These are phyloP conservation scores for Oncorhynchus mykiss DNA, from an alignment of 2,113 vertebrate species.

Conservation along the genomic window DNA sequence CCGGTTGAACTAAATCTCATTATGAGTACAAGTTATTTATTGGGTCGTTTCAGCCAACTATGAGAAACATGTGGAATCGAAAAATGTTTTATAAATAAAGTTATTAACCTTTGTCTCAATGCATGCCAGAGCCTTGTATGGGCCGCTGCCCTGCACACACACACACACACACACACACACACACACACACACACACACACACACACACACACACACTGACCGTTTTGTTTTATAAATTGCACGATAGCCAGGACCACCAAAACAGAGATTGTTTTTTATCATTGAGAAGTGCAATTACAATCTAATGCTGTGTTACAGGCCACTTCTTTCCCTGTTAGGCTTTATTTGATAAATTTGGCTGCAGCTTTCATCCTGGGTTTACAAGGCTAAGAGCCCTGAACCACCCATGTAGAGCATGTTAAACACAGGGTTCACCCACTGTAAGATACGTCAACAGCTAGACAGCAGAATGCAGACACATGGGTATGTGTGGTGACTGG, in stretches of 20 bases:
- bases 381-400: slow-evolving; percentile 37
- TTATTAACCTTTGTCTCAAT: no score
- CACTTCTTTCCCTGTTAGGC: slow-evolving; percentile 61
- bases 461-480: slow-evolving; percentile 40
- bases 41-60: slow-evolving; percentile 5
- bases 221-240: slow-evolving; percentile 20
- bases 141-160: not conserved
- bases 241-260: slow-evolving; percentile 38
- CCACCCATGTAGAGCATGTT: slow-evolving; percentile 38
- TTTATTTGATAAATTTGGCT: slow-evolving; percentile 73
- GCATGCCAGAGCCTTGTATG: not conserved
- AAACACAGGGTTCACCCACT: slow-evolving; percentile 50
- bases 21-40: slow-evolving; percentile 20
- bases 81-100: not conserved
- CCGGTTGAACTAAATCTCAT: slow-evolving; percentile 29
- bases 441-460: slow-evolving; percentile 62
- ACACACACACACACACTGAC: not conserved
- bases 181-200: not conserved
- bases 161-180: not conserved
- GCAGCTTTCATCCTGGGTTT: slow-evolving; percentile 60
- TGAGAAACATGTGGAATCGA: not conserved
- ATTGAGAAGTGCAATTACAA: slow-evolving; percentile 44
- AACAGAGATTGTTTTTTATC: slow-evolving; percentile 45
- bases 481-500: not conserved
- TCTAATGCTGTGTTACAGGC: slow-evolving; percentile 40